A percentile compares a stretch with the other conserved stretches of the same genome.
Conservation (phyloP, 2,113 vertebrate genomes). For the Laticauda colubrina region DNA sequence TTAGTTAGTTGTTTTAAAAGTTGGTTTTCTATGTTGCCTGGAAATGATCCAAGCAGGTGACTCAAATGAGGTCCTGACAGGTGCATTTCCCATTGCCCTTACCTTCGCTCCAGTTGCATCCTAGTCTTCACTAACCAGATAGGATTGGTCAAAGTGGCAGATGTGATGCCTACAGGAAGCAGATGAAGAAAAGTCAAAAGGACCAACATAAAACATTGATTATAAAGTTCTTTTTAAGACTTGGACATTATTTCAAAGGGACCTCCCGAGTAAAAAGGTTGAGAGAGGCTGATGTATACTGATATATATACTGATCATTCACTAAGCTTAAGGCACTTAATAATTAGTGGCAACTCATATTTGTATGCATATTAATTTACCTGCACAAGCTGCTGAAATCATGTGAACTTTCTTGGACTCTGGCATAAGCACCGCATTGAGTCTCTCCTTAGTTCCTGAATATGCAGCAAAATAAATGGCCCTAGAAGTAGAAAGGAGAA, state of each 20-base stretch:
- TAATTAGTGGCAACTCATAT: background rate
- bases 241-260: background rate
- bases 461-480: conserved; percentile 70
- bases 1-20: background rate
- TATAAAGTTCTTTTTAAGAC: background rate
- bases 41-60: background rate
- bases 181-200: background rate
- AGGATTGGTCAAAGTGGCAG: conserved; percentile 62
- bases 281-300: background rate
- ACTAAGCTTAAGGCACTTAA: background rate
- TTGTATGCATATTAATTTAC: conserved; percentile 42
- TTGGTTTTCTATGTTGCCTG: background rate
- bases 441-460: conserved; percentile 60
- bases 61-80: accelerated
- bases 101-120: conserved; percentile 67
- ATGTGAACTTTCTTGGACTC: conserved; percentile 68
- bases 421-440: conserved; percentile 53
- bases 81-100: background rate
- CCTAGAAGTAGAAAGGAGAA: conserved; percentile 44
- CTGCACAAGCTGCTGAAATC: conserved; percentile 64
- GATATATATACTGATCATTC: background rate
- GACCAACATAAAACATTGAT: background rate
- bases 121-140: conserved; percentile 71
- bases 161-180: conserved; percentile 50
- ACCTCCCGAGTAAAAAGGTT: background rate